These are phyloP conservation scores for Epizoanthus illoricatus DNA, from an alignment of 92 coral and sea anemone genomes.

Conservation along the genomic window DNA sequence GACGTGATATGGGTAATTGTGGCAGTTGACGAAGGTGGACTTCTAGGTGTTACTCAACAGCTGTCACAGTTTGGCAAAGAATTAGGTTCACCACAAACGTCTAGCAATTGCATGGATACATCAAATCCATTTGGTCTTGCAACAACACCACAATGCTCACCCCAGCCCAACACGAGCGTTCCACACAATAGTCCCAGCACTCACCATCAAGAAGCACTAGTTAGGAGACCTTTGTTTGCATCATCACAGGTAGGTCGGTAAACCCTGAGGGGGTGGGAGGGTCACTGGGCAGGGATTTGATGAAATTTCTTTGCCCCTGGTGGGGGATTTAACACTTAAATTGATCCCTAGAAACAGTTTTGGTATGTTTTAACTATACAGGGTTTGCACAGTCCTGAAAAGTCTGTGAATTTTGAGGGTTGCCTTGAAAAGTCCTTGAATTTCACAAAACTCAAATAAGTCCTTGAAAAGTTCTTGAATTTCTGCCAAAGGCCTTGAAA, in stretches of 20 bases:
- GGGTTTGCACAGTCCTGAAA: no score
- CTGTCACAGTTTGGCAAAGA: conserved; percentile 91
- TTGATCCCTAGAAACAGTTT: no score
- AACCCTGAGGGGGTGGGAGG: background rate
- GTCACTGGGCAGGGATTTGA: no score
- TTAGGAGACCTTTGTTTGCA: conserved; percentile 73
- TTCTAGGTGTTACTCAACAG: conserved; percentile 93
- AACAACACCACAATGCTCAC: conserved; percentile 64
- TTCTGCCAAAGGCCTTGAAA: no score
- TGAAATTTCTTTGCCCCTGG: no score
- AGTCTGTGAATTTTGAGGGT: no score
- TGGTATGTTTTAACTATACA: no score
- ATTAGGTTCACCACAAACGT: conserved; percentile 57
- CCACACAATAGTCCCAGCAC: conserved; percentile 83
- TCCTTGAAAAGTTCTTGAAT: no score
- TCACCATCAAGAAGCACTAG: conserved; percentile 57
- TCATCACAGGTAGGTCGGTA: conserved; percentile 28
- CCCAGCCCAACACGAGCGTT: conserved; percentile 69
- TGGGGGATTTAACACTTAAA: no score
- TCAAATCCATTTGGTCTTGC: conserved; percentile 76
- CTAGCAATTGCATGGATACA: conserved; percentile 20
- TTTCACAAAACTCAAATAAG: no score
- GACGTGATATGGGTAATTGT: conserved; percentile 98
- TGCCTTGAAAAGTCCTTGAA: no score
- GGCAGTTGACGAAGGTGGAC: conserved; percentile 87